A percentile compares a stretch with the other conserved stretches of the same genome.
Evolutionary conservation across 2,113 vertebrate species (phyloP).

Genomic region (Oncorhynchus nerka): DNA sequence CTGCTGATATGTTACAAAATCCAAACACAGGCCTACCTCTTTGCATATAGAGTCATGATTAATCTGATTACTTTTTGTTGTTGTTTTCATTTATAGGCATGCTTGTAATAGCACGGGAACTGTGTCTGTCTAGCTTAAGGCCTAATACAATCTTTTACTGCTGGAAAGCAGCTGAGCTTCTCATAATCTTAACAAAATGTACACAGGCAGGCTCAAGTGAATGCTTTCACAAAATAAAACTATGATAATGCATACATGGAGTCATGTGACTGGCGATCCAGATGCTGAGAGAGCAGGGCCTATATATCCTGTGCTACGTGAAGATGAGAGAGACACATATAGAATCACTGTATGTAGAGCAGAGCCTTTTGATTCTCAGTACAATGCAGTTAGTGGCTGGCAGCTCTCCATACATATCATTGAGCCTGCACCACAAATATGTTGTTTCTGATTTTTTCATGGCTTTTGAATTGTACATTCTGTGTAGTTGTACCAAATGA

Average conservation of each 20-base stretch:
- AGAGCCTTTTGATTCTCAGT: not conserved
- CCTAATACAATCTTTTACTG: not conserved
- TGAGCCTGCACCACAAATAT: not conserved
- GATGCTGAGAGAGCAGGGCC: constrained; percentile 9
- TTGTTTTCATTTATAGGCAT: too few species aligned
- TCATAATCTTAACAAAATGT: not conserved
- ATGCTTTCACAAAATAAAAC: constrained; percentile 22
- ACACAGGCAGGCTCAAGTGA: not conserved
- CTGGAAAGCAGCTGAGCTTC: not conserved
- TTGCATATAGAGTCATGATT: too few species aligned
- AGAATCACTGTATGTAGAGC: not conserved
- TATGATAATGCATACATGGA: constrained; percentile 23
- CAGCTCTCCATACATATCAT: not conserved
- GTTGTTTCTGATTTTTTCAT: not conserved
- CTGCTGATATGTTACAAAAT: not conserved
- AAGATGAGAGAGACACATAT: not conserved
- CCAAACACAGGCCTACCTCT: too few species aligned
- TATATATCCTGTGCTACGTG: not conserved
- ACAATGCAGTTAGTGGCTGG: not conserved
- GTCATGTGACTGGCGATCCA: constrained; percentile 32
- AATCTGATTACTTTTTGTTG: too few species aligned
- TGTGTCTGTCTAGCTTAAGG: too few species aligned
- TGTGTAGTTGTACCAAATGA: not conserved
- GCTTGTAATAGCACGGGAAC: too few species aligned
- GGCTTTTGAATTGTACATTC: not conserved